A percentile compares a stretch with the other conserved stretches of the same genome.
Conservation (phyloP, 2,113 vertebrate species). For the Nycticryphes semicollaris region DNA sequence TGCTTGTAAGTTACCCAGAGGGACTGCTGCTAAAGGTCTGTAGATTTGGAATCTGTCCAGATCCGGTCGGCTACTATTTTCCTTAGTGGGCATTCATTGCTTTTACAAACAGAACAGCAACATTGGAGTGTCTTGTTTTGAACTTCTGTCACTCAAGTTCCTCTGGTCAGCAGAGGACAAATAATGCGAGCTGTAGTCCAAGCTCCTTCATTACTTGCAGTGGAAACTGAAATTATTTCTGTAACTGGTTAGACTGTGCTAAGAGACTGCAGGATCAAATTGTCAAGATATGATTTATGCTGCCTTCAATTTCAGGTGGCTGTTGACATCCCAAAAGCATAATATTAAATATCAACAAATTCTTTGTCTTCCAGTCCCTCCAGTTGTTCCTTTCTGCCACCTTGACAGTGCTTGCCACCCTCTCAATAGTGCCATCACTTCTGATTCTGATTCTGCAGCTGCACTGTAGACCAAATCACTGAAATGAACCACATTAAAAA, state of each 20-base stretch:
- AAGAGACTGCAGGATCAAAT: not conserved
- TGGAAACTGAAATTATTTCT: not conserved
- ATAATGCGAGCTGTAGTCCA: not conserved
- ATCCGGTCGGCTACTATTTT: slow-evolving; percentile 35
- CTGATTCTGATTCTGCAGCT: not conserved
- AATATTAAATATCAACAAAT: not conserved
- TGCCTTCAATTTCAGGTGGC: not conserved
- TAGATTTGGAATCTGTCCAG: slow-evolving; percentile 35
- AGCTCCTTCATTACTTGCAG: not conserved
- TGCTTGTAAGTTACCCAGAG: slow-evolving; percentile 36
- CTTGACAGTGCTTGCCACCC: not conserved
- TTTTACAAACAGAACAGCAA: slow-evolving; percentile 39
- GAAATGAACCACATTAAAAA: not conserved
- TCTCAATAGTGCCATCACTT: not conserved
- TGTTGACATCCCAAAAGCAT: not conserved
- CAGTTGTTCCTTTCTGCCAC: not conserved
- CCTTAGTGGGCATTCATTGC: slow-evolving; percentile 25
- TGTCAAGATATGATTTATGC: not conserved
- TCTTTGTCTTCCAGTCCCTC: not conserved
- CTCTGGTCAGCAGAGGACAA: slow-evolving; percentile 41
- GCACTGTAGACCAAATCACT: not conserved
- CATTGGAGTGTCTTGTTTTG: slow-evolving; percentile 36
- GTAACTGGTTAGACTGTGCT: not conserved
- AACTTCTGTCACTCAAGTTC: slow-evolving; percentile 14
- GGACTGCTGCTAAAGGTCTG: slow-evolving; percentile 20